phyloP scores from a whole-genome alignment of 2,888 invertebrate genomes.

The Drosophila acutilabella region DNA sequence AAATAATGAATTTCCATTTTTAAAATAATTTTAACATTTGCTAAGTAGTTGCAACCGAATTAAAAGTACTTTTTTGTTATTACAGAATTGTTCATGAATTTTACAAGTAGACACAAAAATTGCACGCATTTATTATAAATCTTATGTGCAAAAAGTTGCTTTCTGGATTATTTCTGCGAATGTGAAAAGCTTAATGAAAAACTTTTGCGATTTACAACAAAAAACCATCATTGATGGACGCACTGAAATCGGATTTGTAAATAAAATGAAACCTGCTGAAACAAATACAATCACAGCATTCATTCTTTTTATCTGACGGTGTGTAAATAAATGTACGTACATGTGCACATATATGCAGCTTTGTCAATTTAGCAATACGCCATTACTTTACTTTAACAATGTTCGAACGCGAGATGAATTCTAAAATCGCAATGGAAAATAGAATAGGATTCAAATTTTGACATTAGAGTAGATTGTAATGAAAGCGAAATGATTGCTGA shows the following conservation, averaged over 20 bases:
- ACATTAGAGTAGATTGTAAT: no score
- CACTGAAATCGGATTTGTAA: constrained; percentile 36
- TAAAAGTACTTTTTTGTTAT: background rate
- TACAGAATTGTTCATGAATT: background rate
- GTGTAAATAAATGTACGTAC: background rate
- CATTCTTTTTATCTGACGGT: background rate
- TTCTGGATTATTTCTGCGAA: constrained; percentile 24
- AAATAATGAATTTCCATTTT: no score
- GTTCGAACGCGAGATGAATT: background rate
- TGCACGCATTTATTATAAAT: constrained; percentile 4
- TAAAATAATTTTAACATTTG: background rate
- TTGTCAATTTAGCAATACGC: background rate
- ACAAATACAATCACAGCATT: constrained; percentile 29
- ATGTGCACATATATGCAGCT: background rate
- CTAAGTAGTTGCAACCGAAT: background rate
- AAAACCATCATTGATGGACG: background rate
- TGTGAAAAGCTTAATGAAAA: constrained; percentile 3
- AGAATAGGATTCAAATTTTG: no score
- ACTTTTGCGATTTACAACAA: constrained; percentile 21
- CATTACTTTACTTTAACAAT: background rate
- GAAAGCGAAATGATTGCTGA: no score
- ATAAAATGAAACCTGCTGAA: constrained; percentile 28
- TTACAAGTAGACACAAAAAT: background rate
- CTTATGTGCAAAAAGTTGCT: background rate
- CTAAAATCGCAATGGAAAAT: no score